These are phyloP conservation scores for Mythimna lalbum DNA, from an alignment of 2,888 invertebrate species.

Conservation along the genomic window DNA sequence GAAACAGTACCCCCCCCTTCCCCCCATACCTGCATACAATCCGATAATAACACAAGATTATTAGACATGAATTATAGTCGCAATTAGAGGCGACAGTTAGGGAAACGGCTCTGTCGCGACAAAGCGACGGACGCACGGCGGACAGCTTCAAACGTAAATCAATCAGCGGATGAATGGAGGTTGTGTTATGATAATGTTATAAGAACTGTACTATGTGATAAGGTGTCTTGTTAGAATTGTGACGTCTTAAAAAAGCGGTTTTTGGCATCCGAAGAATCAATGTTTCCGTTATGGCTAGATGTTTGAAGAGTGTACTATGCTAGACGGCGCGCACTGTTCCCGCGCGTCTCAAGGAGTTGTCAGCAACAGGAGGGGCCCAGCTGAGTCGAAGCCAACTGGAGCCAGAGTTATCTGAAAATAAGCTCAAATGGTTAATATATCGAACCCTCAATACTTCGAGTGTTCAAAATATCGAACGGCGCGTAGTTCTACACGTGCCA, in stretches of 20 bases:
- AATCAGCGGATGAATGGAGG: constrained; percentile 70
- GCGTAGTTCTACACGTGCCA: no score
- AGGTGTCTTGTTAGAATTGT: constrained; percentile 6
- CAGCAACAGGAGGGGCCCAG: no score
- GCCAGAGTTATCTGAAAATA: no score
- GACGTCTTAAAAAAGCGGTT: not conserved
- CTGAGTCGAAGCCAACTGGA: no score
- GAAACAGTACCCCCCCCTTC: constrained; percentile 59
- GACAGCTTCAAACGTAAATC: constrained; percentile 73
- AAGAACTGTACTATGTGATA: constrained; percentile 31
- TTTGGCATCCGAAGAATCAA: not conserved
- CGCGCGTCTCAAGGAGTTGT: no score
- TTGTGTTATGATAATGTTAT: constrained; percentile 37
- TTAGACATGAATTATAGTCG: constrained; percentile 88
- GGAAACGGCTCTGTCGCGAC: constrained; percentile 78
- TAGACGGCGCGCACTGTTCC: no score
- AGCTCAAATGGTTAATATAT: no score
- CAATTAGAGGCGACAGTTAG: constrained; percentile 86
- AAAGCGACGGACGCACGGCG: constrained; percentile 64
- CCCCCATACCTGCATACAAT: constrained; percentile 66
- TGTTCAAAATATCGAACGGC: no score
- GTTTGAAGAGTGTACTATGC: no score
- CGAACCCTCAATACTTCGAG: no score
- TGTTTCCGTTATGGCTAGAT: not conserved
- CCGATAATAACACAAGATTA: constrained; percentile 88